Evolutionary conservation across 2,113 vertebrate species (phyloP).

Genomic region (Prolemur simus): DNA sequence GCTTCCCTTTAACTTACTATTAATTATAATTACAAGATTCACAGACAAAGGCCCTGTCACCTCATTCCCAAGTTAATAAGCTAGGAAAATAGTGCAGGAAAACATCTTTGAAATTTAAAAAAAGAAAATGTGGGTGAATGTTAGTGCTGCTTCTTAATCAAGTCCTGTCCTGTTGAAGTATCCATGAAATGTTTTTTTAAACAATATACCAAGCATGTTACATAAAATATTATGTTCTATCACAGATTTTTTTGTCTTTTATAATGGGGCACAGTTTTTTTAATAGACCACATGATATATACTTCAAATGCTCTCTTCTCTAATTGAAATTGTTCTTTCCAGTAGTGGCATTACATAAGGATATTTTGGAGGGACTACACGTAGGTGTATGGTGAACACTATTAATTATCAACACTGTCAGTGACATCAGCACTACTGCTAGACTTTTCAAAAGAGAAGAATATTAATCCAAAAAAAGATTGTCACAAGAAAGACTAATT

Average conservation of each 20-base stretch:
- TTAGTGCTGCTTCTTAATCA: constrained; percentile 38
- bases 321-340: constrained; percentile 68
- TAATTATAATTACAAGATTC: constrained; percentile 78
- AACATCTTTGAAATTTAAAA: constrained; percentile 35
- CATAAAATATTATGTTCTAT: constrained; percentile 55
- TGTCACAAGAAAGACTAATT: constrained; percentile 84
- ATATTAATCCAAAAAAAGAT: constrained; percentile 80
- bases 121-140: constrained; percentile 45
- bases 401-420: constrained; percentile 81
- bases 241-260: constrained; percentile 2
- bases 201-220: constrained; percentile 45
- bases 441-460: constrained; percentile 77
- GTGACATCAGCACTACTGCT: constrained; percentile 72
- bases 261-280: constrained; percentile 20
- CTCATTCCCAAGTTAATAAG: constrained; percentile 68
- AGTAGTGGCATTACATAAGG: constrained; percentile 42
- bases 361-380: constrained; percentile 66
- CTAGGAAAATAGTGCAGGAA: constrained; percentile 65
- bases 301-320: constrained; percentile 58
- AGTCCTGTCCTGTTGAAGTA: constrained; percentile 39
- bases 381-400: constrained; percentile 75
- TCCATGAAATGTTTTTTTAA: constrained; percentile 62
- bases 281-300: not conserved
- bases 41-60: constrained; percentile 73
- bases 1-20: constrained; percentile 72